Percentiles rank a stretch among this genome's conserved stretches.
phyloP scores from a whole-genome alignment of 1,140 invertebrate species.

The Melanaphis sacchari region DNA sequence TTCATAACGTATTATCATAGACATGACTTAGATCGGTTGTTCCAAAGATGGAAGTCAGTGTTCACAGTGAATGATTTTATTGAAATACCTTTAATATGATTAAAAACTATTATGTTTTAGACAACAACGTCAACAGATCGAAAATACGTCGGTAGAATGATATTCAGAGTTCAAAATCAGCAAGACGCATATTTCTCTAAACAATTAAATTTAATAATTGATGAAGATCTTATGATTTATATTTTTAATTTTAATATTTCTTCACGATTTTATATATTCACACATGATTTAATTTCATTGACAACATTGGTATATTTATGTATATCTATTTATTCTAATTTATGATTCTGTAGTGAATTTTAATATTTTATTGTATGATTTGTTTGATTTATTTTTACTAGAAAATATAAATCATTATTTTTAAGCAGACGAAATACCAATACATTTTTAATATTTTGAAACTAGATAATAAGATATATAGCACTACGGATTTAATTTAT shows the following conservation, averaged over 20 bases:
- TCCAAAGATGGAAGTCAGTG: slow-evolving; percentile 61
- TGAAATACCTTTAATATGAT: not conserved
- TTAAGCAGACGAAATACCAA: not conserved
- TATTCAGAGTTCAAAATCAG: not conserved
- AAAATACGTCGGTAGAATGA: not conserved
- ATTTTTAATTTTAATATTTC: not conserved
- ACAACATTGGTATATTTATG: not conserved
- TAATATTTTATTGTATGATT: not conserved
- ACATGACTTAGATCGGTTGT: slow-evolving; percentile 73
- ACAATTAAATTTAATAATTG: not conserved
- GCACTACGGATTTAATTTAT: not conserved
- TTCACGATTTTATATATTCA: not conserved
- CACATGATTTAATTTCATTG: not conserved
- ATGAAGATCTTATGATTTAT: not conserved
- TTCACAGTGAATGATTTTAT: too few relatives aligned
- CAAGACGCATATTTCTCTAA: too few relatives aligned
- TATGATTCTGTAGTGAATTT: not conserved
- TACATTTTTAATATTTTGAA: not conserved
- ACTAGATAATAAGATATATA: not conserved
- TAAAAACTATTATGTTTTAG: not conserved
- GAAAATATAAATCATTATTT: not conserved
- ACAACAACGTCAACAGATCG: slow-evolving; percentile 19
- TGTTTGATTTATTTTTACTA: not conserved
- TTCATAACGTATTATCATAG: slow-evolving; percentile 79
- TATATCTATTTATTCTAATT: not conserved